Conservation (phyloP, 1,140 invertebrate genomes). For the Oryctes rhinoceros region DNA sequence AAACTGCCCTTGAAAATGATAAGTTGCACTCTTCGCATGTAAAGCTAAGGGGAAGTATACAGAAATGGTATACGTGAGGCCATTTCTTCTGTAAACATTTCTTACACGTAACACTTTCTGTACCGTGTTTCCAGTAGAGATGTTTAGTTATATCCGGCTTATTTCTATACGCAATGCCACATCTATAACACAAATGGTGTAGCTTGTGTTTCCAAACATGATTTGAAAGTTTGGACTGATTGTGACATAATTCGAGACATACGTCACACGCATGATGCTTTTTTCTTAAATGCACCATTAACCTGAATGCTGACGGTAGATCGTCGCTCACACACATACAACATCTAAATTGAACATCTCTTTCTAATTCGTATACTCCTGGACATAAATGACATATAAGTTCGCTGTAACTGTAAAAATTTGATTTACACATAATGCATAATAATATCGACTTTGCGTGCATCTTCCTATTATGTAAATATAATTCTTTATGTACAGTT, state of each 20-base stretch:
- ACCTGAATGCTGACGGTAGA: slow-evolving; percentile 80
- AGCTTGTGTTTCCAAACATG: slow-evolving; percentile 91
- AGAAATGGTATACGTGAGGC: slow-evolving; percentile 91
- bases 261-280: slow-evolving; percentile 85
- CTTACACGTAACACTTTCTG: slow-evolving; percentile 84
- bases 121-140: slow-evolving; percentile 90
- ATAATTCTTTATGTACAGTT: slow-evolving; percentile 80
- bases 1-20: slow-evolving; percentile 78
- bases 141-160: slow-evolving; percentile 88
- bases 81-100: slow-evolving; percentile 87
- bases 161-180: slow-evolving; percentile 84
- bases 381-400: slow-evolving; percentile 85
- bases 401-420: slow-evolving; percentile 86
- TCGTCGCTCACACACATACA: slow-evolving; percentile 76
- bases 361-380: slow-evolving; percentile 74
- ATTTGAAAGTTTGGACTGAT: slow-evolving; percentile 79
- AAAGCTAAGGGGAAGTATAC: slow-evolving; percentile 79
- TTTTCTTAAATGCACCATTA: slow-evolving; percentile 86
- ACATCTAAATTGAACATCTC: slow-evolving; percentile 73
- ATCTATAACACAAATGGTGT: slow-evolving; percentile 84
- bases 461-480: slow-evolving; percentile 83
- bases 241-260: slow-evolving; percentile 80
- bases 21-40: slow-evolving; percentile 81
- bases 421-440: slow-evolving; percentile 86
- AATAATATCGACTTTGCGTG: slow-evolving; percentile 81